phyloP scores from a whole-genome alignment of 2,797 vertebrate genomes.

The Crenichthys baileyi region DNA sequence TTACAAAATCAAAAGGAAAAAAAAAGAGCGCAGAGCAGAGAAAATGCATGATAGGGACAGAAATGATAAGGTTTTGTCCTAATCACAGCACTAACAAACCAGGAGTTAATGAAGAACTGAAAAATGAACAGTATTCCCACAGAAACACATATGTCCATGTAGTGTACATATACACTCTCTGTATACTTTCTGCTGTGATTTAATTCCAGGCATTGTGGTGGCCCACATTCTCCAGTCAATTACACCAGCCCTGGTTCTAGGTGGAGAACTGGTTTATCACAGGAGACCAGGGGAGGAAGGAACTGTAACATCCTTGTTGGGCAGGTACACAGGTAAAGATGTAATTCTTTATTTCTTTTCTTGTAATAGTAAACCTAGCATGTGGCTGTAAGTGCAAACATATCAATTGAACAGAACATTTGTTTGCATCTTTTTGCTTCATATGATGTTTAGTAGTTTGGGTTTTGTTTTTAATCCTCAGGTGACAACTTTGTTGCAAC shows the following conservation, averaged over 20 bases:
- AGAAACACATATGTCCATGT: not conserved
- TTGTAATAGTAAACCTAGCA: not conserved
- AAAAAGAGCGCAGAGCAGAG: not conserved
- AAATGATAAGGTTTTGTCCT: too few species aligned
- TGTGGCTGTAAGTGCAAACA: not conserved
- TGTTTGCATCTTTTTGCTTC: not conserved
- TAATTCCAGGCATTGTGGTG: constrained; percentile 81
- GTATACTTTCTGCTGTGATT: not conserved
- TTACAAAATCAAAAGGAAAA: not conserved
- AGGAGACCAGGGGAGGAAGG: constrained; percentile 91
- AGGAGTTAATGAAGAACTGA: not conserved
- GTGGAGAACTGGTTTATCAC: constrained; percentile 92
- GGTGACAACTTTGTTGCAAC: constrained; percentile 90
- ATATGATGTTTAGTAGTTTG: not conserved
- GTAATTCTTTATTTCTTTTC: not conserved
- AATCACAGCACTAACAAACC: not conserved
- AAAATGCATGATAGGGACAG: not conserved
- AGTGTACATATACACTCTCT: not conserved
- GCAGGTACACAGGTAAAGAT: constrained; percentile 87
- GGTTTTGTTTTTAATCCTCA: constrained; percentile 22
- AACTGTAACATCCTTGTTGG: constrained; percentile 87
- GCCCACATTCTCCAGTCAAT: constrained; percentile 92
- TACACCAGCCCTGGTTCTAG: constrained; percentile 86
- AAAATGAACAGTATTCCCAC: not conserved
- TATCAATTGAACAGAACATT: not conserved